Evolutionary conservation across 2,797 vertebrate species (phyloP), one percentile per base, ranked within the genome.

Genomic region (Streptopelia turtur): DNA sequence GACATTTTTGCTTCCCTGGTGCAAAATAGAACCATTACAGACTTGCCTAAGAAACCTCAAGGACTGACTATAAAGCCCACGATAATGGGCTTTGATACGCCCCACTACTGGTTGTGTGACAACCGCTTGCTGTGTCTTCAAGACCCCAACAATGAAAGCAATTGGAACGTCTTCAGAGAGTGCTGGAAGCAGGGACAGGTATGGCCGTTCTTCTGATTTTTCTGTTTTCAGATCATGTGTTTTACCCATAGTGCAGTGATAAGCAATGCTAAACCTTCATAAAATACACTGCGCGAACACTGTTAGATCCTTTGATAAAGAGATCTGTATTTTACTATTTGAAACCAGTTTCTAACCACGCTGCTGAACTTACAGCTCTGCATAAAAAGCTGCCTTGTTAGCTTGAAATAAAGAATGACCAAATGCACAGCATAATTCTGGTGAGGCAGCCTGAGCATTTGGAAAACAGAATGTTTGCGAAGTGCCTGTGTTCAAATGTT

Each of bases 111-210:
- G 98, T n/a, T 98, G 0, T 98, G 98, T 68, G 98, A 98, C 53
- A 98, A 98, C 65, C 97, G 98, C 56, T 89, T 98, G 68, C 96
- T 98, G 3, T 98, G 98, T 81, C 96, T 98, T 6, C 98, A 98
- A 55, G 98, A 98, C 84, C 98, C 98, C 86, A 98, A 97, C 85
- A 98, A 98, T 11, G 98, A 98, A 78, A 98, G 98, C 75, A 98
- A 98, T 16, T 98, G 98, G 98, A 98, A 98, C 21, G 98, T 98
- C 47, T 98, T 98, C 84, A 95, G 98, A 77, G 98, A 98, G 71
- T 98, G 98, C 96, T 98, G 98, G 98, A 98, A 98, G 81, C 98
- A 98, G 91, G 98, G 98, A n/a, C 98, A 98, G 98, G 98, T 98
- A 97, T 56, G 28, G 10, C 1, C 28, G 33, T 31, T 33, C 12